Base-by-base conservation (phyloP, 2,113 vertebrate genomes). In the Ginglymostoma cirratum region DNA sequence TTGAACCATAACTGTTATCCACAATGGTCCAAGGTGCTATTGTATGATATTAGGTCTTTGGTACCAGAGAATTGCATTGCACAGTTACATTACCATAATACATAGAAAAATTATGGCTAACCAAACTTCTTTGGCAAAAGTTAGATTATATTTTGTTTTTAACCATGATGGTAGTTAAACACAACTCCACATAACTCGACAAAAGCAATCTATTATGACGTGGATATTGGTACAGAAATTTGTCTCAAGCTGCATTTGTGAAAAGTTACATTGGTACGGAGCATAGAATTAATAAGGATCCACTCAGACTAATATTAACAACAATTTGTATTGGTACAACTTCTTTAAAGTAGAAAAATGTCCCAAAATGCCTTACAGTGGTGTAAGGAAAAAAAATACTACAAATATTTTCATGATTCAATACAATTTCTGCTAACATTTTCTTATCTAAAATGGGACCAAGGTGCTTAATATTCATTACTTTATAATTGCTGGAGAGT, bases 391-490 rank as follows among this genome's bases (percentile, higher is more conserved):
- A 34, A 61, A 61, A n/a, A 2, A 42, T 12, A 66, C 1, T 23
- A 27, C n/a, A 70, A 70, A 48, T 69, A 24, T 94, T 94, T 94
- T 94, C 38, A 45, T 94, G n/a, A 42, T 42, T 24, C 67, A 61
- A 69, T 67, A 34, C n/a, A 67, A 67, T 94, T 94, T 67, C 17
- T 38, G 23, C 38, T 67, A 42, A 38, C 42, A 23, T 94, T 69
- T 69, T 94, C 17, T 67, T 69, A 21, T 67, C 23, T 27, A 87
- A 48, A 67, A 67, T 94, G 34, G 90, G 27, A 19, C 34, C 38
- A 38, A 93, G 38, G 48, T 67, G n/a, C 38, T 67, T 67, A 94
- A 67, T 67, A 94, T 94, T 94, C 90, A 94, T 66, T 94, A 48
- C 27, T 90, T 69, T 61, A 94, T 69, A 67, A 94, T 94, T 61